These are phyloP conservation scores for Hemitrygon akajei DNA, from an alignment of 2,797 vertebrate species.

Conservation along the genomic window DNA sequence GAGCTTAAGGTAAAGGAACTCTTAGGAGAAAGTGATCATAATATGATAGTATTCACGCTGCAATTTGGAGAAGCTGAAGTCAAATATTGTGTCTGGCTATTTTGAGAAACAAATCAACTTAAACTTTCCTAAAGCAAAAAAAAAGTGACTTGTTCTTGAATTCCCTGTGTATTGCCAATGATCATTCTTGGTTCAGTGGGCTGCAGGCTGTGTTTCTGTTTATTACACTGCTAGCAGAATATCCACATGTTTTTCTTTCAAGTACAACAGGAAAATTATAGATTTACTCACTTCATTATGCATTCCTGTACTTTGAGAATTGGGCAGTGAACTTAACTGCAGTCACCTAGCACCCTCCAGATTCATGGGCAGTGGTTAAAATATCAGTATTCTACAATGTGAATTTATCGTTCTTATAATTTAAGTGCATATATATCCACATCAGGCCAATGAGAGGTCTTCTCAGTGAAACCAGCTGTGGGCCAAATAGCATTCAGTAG, in stretches of 20 bases:
- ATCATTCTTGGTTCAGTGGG: not conserved
- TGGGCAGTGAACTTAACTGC: not conserved
- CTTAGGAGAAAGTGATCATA: too few species aligned
- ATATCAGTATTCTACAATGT: not conserved
- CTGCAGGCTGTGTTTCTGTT: not conserved
- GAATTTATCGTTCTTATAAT: not conserved
- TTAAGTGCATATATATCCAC: not conserved
- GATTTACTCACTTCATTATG: not conserved
- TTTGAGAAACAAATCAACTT: not conserved
- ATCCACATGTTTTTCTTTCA: not conserved
- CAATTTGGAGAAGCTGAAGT: not conserved
- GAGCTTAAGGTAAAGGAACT: too few species aligned
- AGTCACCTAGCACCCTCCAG: too few species aligned
- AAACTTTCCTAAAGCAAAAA: not conserved
- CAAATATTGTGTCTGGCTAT: not conserved
- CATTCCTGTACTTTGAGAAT: not conserved
- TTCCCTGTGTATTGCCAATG: not conserved
- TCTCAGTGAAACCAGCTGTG: not conserved
- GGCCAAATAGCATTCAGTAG: not conserved
- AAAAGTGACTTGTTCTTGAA: not conserved
- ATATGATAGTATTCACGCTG: too few species aligned
- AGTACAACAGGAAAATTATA: not conserved
- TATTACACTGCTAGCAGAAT: not conserved
- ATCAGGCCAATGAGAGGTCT: not conserved
- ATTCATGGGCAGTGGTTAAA: not conserved